Evolutionary conservation across 2,797 vertebrate genomes (phyloP).

Genomic region (Cichlasoma orientale): DNA sequence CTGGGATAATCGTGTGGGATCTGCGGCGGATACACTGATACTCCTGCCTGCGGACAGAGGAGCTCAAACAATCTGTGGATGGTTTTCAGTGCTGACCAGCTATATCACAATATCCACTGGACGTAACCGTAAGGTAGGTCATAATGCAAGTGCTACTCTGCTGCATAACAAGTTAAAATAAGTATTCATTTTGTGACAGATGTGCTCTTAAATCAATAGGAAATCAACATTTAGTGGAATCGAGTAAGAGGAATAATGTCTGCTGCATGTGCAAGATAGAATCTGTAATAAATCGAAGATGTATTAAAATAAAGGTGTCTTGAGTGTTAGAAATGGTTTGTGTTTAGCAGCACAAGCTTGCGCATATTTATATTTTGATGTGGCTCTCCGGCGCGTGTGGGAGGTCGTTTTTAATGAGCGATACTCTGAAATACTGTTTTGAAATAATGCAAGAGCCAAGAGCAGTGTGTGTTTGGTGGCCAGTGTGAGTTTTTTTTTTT

Average conservation of each 20-base stretch:
- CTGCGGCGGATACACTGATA: conserved; percentile 56
- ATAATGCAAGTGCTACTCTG: neutral
- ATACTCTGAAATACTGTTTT: conserved; percentile 10
- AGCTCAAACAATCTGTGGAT: conserved; percentile 67
- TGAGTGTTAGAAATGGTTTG: neutral
- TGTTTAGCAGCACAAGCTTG: neutral
- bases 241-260: conserved; percentile 1
- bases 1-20: conserved; percentile 70
- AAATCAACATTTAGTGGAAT: conserved; percentile 11
- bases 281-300: neutral
- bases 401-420: conserved; percentile 33
- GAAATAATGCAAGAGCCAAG: conserved; percentile 10
- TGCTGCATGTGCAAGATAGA: conserved; percentile 7
- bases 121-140: conserved; percentile 64
- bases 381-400: conserved; percentile 23
- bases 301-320: neutral
- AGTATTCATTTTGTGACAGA: neutral
- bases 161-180: neutral
- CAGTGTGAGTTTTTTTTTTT: neutral
- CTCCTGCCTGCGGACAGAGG: conserved; percentile 54
- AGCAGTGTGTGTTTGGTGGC: neutral
- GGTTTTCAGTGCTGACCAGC: conserved; percentile 67
- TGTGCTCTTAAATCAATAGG: conserved; percentile 10
- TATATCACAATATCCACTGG: conserved; percentile 40
- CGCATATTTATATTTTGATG: neutral